Percentiles rank a stretch among this genome's conserved stretches.
These are phyloP conservation scores for Lycia hirtaria DNA, from an alignment of 2,888 invertebrate genomes.

Conservation along the genomic window DNA sequence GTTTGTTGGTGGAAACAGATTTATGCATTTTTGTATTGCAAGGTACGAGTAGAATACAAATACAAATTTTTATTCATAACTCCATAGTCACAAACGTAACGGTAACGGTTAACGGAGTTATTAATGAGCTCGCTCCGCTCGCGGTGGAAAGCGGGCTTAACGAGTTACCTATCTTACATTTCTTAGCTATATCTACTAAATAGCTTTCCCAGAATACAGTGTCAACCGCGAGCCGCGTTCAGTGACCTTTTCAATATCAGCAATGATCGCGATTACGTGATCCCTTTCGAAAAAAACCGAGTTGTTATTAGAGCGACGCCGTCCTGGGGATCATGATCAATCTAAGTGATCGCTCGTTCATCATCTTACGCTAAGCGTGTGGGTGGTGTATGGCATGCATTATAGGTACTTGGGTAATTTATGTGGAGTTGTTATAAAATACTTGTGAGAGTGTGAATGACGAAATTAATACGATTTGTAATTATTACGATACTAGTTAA, in stretches of 20 bases:
- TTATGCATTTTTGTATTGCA: too few species aligned
- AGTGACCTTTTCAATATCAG: conserved; percentile 11
- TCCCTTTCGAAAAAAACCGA: conserved; percentile 29
- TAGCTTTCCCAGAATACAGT: conserved; percentile 1
- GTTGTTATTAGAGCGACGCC: conserved; percentile 23
- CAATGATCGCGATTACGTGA: conserved; percentile 20
- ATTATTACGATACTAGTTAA: too few species aligned
- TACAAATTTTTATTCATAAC: too few species aligned
- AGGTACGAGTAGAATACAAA: too few species aligned
- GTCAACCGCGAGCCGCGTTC: not conserved
- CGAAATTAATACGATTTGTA: too few species aligned
- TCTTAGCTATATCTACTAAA: too few species aligned
- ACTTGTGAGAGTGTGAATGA: not conserved
- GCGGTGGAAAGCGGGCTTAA: too few species aligned
- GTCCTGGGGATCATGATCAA: conserved; percentile 34
- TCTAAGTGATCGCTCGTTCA: conserved; percentile 33
- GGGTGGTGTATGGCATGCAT: conserved; percentile 17
- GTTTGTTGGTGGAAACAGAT: too few species aligned
- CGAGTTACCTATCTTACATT: too few species aligned
- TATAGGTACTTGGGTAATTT: conserved; percentile 8
- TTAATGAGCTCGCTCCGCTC: too few species aligned
- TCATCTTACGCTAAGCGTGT: conserved; percentile 27
- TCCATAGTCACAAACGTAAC: too few species aligned
- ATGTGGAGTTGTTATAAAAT: conserved; percentile 15
- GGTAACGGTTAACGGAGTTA: too few species aligned